Conservation (phyloP, 2,888 invertebrate genomes). For the Podabrus alpinus region DNA sequence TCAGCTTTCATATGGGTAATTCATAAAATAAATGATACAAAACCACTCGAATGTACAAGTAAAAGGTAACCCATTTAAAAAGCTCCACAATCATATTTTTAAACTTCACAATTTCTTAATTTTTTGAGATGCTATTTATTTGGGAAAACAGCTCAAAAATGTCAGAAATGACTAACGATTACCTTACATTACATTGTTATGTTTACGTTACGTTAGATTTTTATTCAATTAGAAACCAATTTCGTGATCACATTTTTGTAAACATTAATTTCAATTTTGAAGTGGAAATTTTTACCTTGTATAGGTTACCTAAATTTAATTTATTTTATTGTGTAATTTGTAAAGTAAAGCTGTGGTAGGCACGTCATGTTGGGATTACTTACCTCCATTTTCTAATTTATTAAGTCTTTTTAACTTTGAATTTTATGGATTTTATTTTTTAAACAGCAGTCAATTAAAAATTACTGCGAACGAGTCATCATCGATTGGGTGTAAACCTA, state of each 20-base stretch:
- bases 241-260: not conserved
- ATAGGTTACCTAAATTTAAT: not conserved
- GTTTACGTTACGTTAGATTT: not conserved
- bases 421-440: too few species aligned
- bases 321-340: not conserved
- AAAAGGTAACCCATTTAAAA: not conserved
- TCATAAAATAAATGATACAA: conserved; percentile 15
- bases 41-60: not conserved
- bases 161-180: not conserved
- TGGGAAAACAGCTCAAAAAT: not conserved
- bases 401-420: too few species aligned
- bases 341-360: too few species aligned
- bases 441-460: too few species aligned
- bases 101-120: not conserved
- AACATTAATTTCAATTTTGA: not conserved
- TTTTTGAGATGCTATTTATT: not conserved
- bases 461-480: too few species aligned
- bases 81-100: not conserved
- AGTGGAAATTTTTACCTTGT: not conserved
- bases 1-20: conserved; percentile 16
- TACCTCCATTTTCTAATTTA: too few species aligned
- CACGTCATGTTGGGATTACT: too few species aligned
- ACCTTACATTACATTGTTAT: not conserved
- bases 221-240: not conserved
- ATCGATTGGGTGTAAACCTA: too few species aligned